Percentiles rank a stretch among this genome's conserved stretches.
Conservation (phyloP, 2,113 vertebrate genomes). For the Odobenus rosmarus region DNA sequence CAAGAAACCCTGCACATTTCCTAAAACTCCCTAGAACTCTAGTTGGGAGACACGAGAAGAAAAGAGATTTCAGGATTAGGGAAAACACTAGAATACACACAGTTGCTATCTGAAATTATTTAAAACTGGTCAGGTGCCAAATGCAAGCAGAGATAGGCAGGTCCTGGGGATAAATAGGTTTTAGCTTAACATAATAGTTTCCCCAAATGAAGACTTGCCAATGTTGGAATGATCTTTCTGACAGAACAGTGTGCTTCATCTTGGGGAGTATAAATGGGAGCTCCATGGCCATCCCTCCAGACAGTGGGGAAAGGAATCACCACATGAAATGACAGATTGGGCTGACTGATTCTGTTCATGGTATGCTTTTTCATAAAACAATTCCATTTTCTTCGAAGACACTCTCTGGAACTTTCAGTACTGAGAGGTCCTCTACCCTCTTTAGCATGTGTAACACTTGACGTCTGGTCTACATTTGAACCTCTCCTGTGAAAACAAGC, state of each 20-base stretch:
- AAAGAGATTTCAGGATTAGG: background rate
- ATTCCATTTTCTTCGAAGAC: background rate
- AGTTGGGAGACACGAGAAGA: background rate
- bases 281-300: accelerated
- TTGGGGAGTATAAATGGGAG: background rate
- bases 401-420: background rate
- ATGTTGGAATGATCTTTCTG: accelerated
- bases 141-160: too few relatives aligned
- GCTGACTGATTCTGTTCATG: background rate
- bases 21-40: background rate
- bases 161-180: background rate
- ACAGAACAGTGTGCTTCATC: accelerated
- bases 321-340: accelerated
- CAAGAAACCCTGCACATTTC: background rate
- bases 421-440: too few relatives aligned
- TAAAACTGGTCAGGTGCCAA: background rate
- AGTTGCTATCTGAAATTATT: background rate
- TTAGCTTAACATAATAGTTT: background rate
- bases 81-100: background rate
- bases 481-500: background rate
- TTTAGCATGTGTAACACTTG: accelerated
- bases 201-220: background rate
- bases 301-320: background rate
- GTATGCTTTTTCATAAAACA: background rate
- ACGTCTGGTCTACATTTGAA: accelerated